Percentiles rank a stretch among this genome's conserved stretches.
Evolutionary conservation across 2,888 invertebrate genomes (phyloP).

Genomic region (Synergus gifuensis): DNA sequence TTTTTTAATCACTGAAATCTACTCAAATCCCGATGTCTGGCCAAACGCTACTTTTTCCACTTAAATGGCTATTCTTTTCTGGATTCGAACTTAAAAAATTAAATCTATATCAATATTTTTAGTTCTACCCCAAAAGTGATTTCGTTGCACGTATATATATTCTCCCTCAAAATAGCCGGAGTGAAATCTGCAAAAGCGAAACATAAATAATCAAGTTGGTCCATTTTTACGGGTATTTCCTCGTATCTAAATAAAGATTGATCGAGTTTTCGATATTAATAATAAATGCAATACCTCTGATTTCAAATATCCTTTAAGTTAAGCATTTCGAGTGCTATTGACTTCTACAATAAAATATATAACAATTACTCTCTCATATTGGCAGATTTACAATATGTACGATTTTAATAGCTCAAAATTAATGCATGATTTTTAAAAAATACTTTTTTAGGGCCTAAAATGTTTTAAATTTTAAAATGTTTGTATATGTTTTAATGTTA

Average conservation of each 20-base stretch:
- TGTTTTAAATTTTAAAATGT: no score
- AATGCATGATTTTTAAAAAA: neutral
- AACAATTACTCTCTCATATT: neutral
- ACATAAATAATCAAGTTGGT: neutral
- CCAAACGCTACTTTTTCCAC: no score
- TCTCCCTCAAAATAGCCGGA: neutral
- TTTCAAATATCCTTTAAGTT: neutral
- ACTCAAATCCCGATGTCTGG: no score
- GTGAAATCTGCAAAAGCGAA: neutral
- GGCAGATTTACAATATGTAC: rapidly evolving
- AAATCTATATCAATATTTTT: no score
- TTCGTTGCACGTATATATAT: no score
- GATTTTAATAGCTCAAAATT: neutral
- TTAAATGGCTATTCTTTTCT: no score
- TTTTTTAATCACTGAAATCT: no score
- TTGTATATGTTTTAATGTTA: no score
- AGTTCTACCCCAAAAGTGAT: no score
- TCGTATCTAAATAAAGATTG: neutral
- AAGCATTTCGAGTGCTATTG: neutral
- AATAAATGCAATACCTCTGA: neutral
- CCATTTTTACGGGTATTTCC: neutral
- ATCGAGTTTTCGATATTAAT: neutral
- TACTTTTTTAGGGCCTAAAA: neutral
- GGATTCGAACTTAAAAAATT: no score
- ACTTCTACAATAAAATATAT: neutral